These are phyloP conservation scores for Dipodomys merriami DNA, from an alignment of 2,113 vertebrate species.

Conservation along the genomic window DNA sequence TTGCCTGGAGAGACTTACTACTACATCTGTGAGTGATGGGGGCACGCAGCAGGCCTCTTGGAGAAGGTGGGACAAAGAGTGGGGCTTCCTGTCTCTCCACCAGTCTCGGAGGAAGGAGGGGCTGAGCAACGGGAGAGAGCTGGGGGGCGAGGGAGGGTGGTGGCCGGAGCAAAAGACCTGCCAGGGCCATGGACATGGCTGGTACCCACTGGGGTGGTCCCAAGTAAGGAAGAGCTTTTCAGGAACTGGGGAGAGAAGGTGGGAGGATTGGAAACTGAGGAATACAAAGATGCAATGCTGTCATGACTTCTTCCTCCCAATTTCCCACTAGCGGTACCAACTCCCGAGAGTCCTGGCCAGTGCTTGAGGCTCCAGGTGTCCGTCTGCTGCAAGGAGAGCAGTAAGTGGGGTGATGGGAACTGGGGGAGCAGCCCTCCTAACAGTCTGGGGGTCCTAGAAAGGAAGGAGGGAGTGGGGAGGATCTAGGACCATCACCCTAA, in stretches of 20 bases:
- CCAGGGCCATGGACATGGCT: not conserved
- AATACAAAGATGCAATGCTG: not conserved
- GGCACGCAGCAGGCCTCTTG: not conserved
- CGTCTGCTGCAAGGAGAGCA: constrained; percentile 85
- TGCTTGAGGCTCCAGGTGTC: constrained; percentile 85
- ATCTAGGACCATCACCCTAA: not conserved
- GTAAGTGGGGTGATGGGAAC: constrained; percentile 76
- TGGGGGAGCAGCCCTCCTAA: not conserved
- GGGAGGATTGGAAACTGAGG: not conserved
- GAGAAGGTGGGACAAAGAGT: not conserved
- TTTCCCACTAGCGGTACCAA: constrained; percentile 80
- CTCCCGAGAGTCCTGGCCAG: constrained; percentile 79
- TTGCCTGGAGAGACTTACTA: constrained; percentile 87
- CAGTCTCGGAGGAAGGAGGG: not conserved
- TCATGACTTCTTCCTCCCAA: constrained; percentile 42
- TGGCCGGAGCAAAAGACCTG: too few species aligned
- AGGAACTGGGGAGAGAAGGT: not conserved
- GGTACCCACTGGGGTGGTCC: not conserved
- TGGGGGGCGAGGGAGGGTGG: not conserved
- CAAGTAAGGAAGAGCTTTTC: not conserved
- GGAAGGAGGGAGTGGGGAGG: not conserved
- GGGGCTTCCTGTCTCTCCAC: not conserved
- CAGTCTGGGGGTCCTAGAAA: not conserved
- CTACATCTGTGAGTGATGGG: constrained; percentile 87
- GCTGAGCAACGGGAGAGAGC: not conserved